These are phyloP conservation scores for Florisuga fusca DNA, from an alignment of 2,797 vertebrate genomes.

Conservation along the genomic window DNA sequence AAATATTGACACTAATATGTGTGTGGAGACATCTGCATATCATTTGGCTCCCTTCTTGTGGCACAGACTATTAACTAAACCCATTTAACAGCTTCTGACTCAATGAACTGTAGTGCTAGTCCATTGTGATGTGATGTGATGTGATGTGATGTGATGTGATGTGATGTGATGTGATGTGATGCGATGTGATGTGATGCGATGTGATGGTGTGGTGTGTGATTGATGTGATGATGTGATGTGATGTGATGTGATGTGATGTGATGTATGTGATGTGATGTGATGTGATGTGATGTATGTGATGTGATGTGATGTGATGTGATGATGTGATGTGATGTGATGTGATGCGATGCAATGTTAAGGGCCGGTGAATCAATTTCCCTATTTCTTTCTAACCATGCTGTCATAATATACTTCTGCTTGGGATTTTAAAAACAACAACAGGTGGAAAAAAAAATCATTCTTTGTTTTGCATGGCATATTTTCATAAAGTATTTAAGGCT, in stretches of 20 bases:
- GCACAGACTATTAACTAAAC: neutral
- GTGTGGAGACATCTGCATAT: neutral
- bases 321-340: too few relatives aligned
- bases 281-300: too few relatives aligned
- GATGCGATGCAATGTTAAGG: neutral
- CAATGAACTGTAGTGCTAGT: neutral
- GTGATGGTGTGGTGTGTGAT: too few relatives aligned
- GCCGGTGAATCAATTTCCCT: rapidly evolving
- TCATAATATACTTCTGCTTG: neutral
- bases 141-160: too few relatives aligned
- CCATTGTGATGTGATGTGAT: too few relatives aligned
- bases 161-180: too few relatives aligned
- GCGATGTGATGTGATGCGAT: too few relatives aligned
- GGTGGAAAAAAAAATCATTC: neutral
- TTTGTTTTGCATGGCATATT: neutral
- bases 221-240: too few relatives aligned
- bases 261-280: too few relatives aligned
- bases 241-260: too few relatives aligned
- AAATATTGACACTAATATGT: neutral
- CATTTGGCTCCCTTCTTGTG: neutral
- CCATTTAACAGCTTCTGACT: neutral
- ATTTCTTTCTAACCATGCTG: neutral
- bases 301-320: too few relatives aligned
- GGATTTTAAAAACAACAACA: neutral
- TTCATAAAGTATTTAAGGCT: neutral